Base-by-base conservation (phyloP, 2,797 vertebrate genomes). In the Capromys pilorides region DNA sequence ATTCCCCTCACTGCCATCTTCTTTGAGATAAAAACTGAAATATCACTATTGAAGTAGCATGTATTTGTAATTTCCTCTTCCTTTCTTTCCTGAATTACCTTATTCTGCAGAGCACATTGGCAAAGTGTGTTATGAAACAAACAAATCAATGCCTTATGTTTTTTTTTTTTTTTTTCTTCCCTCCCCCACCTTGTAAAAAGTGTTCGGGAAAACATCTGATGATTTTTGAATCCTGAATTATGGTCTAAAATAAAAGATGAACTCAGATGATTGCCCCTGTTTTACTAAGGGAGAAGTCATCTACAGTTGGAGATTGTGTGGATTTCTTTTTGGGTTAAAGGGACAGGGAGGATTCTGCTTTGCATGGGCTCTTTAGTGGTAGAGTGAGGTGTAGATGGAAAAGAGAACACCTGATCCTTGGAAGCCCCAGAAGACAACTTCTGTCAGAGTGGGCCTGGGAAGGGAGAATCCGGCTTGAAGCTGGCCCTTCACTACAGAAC, bases 311-410 rank as follows among this genome's bases (percentile, higher is more conserved):
- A 95, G 75, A 91, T 7, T 73, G 85, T n/a, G 2, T 78, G 92
- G 80, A 11, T 93, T 75, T 66, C 59, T 91, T 96, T 97, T 94
- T 79, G 88, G 86, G 96, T 97, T 94, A 69, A 67, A 69, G 7
- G 66, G 66, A 96, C 2, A 0, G 19, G 83, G 33, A 19, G 45
- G 78, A 85, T 84, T 77, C 41, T 95, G 66, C 91, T 93, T 95
- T 93, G 19, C 86, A 75, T 86, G 66, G 31, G 1, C n/a, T 59
- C 73, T 54, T 39, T 69, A n/a, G 26, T 66, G 80, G 61, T 93
- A 57, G 75, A 28, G 95, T 95, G 96, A 64, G 51, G 5, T 89
- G 7, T 19, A 51, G 94, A 92, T 93, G 88, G 89, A 86, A 96
- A 95, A 91, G 89, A 36, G 77, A 77, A 49, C 24, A 71, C 67